A percentile compares a stretch with the other conserved stretches of the same genome.
phyloP scores from a whole-genome alignment of 2,113 vertebrate species.

The Myiozetetes cayanensis region DNA sequence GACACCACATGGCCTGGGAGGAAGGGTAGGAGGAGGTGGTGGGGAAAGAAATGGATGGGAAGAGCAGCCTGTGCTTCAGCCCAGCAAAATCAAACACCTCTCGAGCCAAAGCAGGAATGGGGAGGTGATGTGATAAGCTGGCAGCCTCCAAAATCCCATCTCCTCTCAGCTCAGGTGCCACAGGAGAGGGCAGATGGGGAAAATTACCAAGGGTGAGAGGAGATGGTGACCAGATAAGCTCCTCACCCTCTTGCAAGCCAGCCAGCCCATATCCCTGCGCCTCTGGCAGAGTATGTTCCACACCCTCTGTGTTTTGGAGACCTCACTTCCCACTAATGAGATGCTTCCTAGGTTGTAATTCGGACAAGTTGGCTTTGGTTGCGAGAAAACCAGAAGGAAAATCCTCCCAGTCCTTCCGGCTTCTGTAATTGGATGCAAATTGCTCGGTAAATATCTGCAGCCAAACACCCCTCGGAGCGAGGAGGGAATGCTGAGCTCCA shows the following conservation, averaged over 20 bases:
- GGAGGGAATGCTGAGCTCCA: background rate
- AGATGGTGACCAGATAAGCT: background rate
- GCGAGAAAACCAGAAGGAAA: constrained; percentile 45
- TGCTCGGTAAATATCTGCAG: background rate
- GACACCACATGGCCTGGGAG: background rate
- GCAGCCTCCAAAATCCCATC: background rate
- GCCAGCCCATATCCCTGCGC: background rate
- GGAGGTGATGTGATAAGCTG: background rate
- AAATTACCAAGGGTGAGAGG: background rate
- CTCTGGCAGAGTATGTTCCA: background rate
- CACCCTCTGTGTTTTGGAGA: background rate
- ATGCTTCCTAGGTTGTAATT: constrained; percentile 50
- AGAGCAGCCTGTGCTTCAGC: background rate
- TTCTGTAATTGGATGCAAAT: constrained; percentile 35
- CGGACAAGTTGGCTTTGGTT: background rate
- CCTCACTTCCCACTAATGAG: constrained; percentile 38
- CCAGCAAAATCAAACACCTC: background rate
- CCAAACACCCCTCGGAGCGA: background rate
- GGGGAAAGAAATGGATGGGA: background rate
- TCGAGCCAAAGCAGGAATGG: background rate
- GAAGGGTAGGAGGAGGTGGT: background rate
- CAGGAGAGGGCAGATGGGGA: background rate
- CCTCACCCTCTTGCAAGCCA: fast-evolving
- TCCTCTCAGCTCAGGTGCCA: background rate
- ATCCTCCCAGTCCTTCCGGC: background rate